Conservation (phyloP, 2,888 invertebrate genomes). For the Nymphalis c-album region DNA sequence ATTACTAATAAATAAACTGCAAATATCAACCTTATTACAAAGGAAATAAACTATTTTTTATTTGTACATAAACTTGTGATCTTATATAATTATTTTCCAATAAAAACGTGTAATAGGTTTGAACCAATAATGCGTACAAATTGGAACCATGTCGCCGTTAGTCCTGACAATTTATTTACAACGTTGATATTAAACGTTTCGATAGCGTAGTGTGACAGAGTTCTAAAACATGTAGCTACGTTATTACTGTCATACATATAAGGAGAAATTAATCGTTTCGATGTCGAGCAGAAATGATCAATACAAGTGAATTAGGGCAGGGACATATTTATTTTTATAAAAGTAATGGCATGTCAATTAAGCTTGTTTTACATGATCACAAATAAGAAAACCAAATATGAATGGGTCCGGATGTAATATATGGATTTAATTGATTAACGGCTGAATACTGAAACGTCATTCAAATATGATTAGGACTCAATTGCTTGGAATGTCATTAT, state of each 20-base stretch:
- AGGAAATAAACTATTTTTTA: not conserved
- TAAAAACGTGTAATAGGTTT: conserved; percentile 7
- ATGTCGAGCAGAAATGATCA: conserved; percentile 17
- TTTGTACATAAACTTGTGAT: not conserved
- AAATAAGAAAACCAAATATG: too few relatives aligned
- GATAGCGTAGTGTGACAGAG: conserved; percentile 10
- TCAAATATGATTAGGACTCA: too few relatives aligned
- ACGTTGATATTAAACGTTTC: not conserved
- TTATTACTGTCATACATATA: conserved; percentile 15
- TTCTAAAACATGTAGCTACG: conserved; percentile 12
- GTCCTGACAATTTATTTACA: not conserved
- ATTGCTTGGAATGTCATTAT: too few relatives aligned
- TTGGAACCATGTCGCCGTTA: conserved; percentile 9
- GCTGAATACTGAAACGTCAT: too few relatives aligned
- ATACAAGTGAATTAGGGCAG: conserved; percentile 27
- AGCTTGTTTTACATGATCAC: not conserved
- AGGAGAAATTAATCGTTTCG: conserved; percentile 26
- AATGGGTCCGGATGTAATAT: too few relatives aligned
- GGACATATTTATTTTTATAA: conserved; percentile 15
- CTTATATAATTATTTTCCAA: conserved; percentile 4
- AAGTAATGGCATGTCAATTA: not conserved
- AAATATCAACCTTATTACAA: not conserved
- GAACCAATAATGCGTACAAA: conserved; percentile 7
- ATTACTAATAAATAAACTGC: not conserved
- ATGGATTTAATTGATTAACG: too few relatives aligned